phyloP scores from a whole-genome alignment of 2,797 vertebrate genomes.

The Eulemur rubriventer region DNA sequence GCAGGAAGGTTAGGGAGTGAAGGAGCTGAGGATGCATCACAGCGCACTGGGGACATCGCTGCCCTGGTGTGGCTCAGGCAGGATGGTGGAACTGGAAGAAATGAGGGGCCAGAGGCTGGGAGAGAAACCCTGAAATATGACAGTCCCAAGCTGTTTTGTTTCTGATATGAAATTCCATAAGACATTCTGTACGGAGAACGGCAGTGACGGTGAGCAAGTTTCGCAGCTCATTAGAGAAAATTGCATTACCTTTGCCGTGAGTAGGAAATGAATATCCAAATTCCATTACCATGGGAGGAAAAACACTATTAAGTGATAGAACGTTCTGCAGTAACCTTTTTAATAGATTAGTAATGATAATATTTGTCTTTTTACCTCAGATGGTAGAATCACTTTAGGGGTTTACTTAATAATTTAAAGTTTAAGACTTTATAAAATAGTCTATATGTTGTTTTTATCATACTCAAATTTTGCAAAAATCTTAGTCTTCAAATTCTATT shows the following conservation, averaged over 20 bases:
- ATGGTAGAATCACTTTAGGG: background rate
- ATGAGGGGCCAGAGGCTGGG: accelerated
- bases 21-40: background rate
- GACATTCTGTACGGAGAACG: background rate
- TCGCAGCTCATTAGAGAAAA: background rate
- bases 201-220: background rate
- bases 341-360: background rate
- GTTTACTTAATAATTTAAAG: background rate
- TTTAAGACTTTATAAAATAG: background rate
- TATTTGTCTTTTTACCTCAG: background rate
- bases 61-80: too few relatives aligned
- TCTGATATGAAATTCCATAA: background rate
- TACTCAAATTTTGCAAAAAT: background rate
- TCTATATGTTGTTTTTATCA: background rate
- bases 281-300: background rate
- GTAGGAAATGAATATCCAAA: background rate
- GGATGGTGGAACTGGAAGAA: background rate
- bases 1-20: accelerated
- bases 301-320: background rate
- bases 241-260: background rate
- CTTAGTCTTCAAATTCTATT: background rate
- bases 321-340: background rate
- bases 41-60: accelerated
- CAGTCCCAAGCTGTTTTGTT: background rate
- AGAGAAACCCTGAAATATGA: background rate